phyloP scores from a whole-genome alignment of 2,797 vertebrate species.

The Avahi laniger region DNA sequence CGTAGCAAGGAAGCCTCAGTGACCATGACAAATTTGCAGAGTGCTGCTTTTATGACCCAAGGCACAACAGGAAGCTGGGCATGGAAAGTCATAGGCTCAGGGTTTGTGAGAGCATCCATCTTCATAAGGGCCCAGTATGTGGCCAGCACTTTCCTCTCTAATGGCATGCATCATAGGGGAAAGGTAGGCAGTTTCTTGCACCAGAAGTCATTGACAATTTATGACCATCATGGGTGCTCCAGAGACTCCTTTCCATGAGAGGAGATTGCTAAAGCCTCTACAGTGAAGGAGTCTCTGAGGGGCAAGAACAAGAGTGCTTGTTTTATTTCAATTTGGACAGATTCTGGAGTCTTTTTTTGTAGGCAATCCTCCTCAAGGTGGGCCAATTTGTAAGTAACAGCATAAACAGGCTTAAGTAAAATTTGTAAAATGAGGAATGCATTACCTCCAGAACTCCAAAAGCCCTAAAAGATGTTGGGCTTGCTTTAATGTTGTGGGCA shows the following conservation, averaged over 20 bases:
- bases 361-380: neutral
- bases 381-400: neutral
- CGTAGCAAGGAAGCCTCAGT: neutral
- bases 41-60: neutral
- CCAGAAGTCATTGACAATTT: neutral
- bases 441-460: neutral
- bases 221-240: neutral
- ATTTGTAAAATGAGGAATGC: conserved; percentile 8
- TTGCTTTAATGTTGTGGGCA: neutral
- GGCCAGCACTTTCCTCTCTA: neutral
- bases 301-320: neutral
- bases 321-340: neutral
- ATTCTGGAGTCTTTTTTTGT: neutral
- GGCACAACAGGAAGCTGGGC: neutral
- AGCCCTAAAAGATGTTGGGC: neutral
- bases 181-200: neutral
- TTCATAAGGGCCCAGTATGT: neutral
- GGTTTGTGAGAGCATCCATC: neutral
- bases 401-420: conserved; percentile 11
- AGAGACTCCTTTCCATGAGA: neutral
- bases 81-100: neutral
- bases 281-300: neutral
- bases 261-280: neutral
- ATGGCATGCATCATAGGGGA: neutral
- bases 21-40: neutral